Evolutionary conservation across 2,888 invertebrate genomes (phyloP).

Genomic region (Chloroclystis v-ata): DNA sequence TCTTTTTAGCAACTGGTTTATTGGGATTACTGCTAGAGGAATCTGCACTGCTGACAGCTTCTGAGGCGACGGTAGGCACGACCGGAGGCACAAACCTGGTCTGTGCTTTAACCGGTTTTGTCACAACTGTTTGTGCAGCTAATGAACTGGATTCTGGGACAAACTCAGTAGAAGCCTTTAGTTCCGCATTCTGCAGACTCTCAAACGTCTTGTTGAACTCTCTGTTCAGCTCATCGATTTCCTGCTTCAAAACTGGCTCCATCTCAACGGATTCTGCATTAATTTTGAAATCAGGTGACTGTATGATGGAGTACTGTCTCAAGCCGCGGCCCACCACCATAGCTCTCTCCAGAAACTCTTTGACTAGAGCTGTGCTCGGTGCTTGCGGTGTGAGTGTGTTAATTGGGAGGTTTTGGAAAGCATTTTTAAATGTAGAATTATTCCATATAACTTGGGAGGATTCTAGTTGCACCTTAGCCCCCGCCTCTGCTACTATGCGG

Average conservation of each 20-base stretch:
- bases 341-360: conserved; percentile 79
- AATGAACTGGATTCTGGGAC: conserved; percentile 40
- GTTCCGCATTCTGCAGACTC: conserved; percentile 46
- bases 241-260: conserved; percentile 54
- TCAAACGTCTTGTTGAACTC: conserved; percentile 70
- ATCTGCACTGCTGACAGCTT: background rate
- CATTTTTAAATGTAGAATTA: conserved; percentile 82
- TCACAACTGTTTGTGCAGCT: conserved; percentile 24
- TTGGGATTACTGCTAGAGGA: conserved; percentile 24
- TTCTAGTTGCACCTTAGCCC: conserved; percentile 81
- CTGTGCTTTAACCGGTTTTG: no score
- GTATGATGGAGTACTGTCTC: conserved; percentile 74
- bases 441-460: conserved; percentile 79
- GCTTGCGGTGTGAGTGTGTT: conserved; percentile 48
- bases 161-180: conserved; percentile 26
- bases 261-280: conserved; percentile 41
- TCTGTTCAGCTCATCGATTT: conserved; percentile 65
- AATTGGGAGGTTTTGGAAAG: conserved; percentile 53
- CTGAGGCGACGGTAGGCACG: no score
- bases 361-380: conserved; percentile 45
- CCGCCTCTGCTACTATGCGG: conserved; percentile 82
- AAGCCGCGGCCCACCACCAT: conserved; percentile 85
- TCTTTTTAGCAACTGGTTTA: conserved; percentile 66
- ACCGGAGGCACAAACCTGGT: no score
- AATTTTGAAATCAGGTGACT: conserved; percentile 50